A percentile compares a stretch with the other conserved stretches of the same genome.
These are phyloP conservation scores for Troglohyphantes excavatus DNA, from an alignment of 2,888 invertebrate genomes.

Conservation along the genomic window DNA sequence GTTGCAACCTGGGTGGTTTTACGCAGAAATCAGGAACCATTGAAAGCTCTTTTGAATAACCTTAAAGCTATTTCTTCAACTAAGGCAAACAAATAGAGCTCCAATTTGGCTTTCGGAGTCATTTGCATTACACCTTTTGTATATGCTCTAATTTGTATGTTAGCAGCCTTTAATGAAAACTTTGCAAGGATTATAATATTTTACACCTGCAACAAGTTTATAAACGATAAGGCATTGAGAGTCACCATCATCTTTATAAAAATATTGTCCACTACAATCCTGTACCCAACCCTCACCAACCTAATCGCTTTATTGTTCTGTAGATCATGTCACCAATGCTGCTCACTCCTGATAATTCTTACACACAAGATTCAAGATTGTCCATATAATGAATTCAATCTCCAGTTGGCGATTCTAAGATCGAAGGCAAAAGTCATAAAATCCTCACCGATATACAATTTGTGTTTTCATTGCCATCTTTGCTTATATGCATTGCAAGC, in stretches of 20 bases:
- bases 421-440: neutral
- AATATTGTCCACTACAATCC: neutral
- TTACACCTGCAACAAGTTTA: neutral
- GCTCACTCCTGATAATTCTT: neutral
- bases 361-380: neutral
- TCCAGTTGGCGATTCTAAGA: neutral
- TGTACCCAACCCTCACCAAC: neutral
- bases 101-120: neutral
- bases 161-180: neutral
- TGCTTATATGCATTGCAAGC: neutral
- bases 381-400: neutral
- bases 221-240: neutral
- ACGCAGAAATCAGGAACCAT: neutral
- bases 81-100: neutral
- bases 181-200: neutral
- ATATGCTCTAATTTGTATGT: neutral
- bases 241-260: neutral
- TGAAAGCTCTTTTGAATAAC: neutral
- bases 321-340: neutral
- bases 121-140: neutral
- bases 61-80: neutral
- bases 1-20: neutral
- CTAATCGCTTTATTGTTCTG: neutral
- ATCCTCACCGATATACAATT: neutral
- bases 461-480: neutral